Conservation (phyloP, 2,888 invertebrate species). For the Meliscaeva auricollis region DNA sequence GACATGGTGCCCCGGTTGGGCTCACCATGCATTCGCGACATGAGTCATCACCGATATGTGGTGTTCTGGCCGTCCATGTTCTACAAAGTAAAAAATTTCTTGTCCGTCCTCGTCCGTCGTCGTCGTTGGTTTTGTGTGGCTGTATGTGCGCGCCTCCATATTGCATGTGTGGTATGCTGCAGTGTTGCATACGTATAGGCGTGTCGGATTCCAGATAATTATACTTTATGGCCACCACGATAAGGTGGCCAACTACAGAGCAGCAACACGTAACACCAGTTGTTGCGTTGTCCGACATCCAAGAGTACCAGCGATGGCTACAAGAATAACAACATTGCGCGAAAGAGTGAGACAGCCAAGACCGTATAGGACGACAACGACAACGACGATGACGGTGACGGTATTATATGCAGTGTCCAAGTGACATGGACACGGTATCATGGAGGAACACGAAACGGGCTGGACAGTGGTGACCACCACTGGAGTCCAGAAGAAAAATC, state of each 20-base stretch:
- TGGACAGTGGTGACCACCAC: slow-evolving; percentile 64
- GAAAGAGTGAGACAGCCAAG: slow-evolving; percentile 65
- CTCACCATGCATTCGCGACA: slow-evolving; percentile 48
- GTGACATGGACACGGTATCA: slow-evolving; percentile 69
- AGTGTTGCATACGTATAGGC: slow-evolving; percentile 77
- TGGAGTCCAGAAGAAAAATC: slow-evolving; percentile 63
- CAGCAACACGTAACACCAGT: slow-evolving; percentile 77
- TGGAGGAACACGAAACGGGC: slow-evolving; percentile 71
- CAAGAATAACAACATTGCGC: slow-evolving; percentile 67
- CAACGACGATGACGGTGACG: slow-evolving; percentile 22
- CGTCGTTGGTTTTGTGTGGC: slow-evolving; percentile 23
- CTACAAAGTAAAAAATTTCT: slow-evolving; percentile 44
- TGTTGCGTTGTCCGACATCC: slow-evolving; percentile 75
- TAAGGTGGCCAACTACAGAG: slow-evolving; percentile 77
- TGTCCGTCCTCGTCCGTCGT: slow-evolving; percentile 30
- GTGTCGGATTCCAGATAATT: slow-evolving; percentile 79
- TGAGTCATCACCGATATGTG: slow-evolving; percentile 59
- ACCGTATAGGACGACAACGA: slow-evolving; percentile 9
- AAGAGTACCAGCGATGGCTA: slow-evolving; percentile 64
- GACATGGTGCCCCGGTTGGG: slow-evolving; percentile 19
- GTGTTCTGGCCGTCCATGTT: slow-evolving; percentile 49
- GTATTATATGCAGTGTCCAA: slow-evolving; percentile 54
- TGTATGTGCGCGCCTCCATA: slow-evolving; percentile 59
- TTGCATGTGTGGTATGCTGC: slow-evolving; percentile 70
- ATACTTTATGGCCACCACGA: slow-evolving; percentile 78